Base-by-base conservation (phyloP, 2,113 vertebrate genomes). In the Alethe castanea region DNA sequence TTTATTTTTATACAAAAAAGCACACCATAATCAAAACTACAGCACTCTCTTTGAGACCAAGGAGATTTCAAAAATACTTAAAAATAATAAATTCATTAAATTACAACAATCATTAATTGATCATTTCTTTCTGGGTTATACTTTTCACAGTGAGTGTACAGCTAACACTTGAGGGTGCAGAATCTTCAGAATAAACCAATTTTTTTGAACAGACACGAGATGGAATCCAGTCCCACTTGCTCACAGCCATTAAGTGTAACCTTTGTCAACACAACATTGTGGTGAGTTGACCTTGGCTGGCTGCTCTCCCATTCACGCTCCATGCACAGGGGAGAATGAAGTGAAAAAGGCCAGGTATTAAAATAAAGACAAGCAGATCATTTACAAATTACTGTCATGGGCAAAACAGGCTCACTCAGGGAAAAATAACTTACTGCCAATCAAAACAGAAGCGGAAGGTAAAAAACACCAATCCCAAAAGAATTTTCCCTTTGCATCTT, bases 231-330 rank as follows among this genome's bases (percentile, higher is more conserved):
- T 40, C 14, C 36, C 13, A 26, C 59, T 56, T 56, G 71, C 33
- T 52, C 57, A 42, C 12, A 33, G 26, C 4, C 12, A 9, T 8
- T 8, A 48, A 45, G 17, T 6, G 6, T 2, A 44, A 40, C 17
- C 33, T 33, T 67, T 35, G 57, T n/a, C 14, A n/a, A 42, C 31
- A 42, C 29, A 52, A 26, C 19, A 22, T 3, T 35, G n/a, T 24
- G 33, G 9, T 33, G 47, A 66, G 28, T 0, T 52, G 47, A 29
- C 36, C 47, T 12, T 24, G 28, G 8, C 17, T 42, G 19, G 47
- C 38, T 50, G 31, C 35, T 53, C 42, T 83, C 25, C 26, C 25
- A 33, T 22, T 74, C 14, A 17, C 0, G 0, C 10, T 56, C n/a
- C 31, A 18, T 2, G 3, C 2, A 5, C 12, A 7, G 13, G 4